Conservation (phyloP, 2,888 invertebrate genomes). For the Netelia virgata region DNA sequence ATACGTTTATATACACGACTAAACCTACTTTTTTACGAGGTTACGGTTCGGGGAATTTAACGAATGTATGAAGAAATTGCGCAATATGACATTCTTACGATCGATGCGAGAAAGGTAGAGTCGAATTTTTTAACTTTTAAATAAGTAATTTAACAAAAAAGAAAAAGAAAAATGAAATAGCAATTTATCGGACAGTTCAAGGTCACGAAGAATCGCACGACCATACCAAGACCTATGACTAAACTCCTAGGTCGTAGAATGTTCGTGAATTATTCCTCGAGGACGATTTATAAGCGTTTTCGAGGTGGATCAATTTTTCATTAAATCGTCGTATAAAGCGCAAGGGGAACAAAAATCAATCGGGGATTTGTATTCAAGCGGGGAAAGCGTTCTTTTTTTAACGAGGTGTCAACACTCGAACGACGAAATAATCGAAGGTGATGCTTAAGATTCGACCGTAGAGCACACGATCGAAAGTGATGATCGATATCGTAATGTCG, state of each 20-base stretch:
- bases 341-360: not conserved
- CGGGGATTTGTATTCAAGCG: not conserved
- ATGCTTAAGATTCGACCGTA: not conserved
- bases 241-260: constrained; percentile 1
- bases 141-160: constrained; percentile 43
- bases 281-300: constrained; percentile 32
- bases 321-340: too few relatives aligned
- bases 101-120: constrained; percentile 24
- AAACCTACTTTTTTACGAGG: not conserved
- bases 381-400: not conserved
- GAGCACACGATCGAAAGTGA: constrained; percentile 35
- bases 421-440: not conserved
- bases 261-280: constrained; percentile 58
- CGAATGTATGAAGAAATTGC: constrained; percentile 17
- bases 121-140: constrained; percentile 17
- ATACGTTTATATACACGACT: not conserved
- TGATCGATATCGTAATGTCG: constrained; percentile 51
- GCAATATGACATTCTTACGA: not conserved
- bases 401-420: not conserved
- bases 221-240: constrained; percentile 5
- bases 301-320: constrained; percentile 12
- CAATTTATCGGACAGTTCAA: constrained; percentile 20
- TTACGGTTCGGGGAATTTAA: not conserved
- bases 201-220: constrained; percentile 43
- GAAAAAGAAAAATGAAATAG: constrained; percentile 1